phyloP scores from a whole-genome alignment of 2,113 vertebrate species.

The Grus americana region DNA sequence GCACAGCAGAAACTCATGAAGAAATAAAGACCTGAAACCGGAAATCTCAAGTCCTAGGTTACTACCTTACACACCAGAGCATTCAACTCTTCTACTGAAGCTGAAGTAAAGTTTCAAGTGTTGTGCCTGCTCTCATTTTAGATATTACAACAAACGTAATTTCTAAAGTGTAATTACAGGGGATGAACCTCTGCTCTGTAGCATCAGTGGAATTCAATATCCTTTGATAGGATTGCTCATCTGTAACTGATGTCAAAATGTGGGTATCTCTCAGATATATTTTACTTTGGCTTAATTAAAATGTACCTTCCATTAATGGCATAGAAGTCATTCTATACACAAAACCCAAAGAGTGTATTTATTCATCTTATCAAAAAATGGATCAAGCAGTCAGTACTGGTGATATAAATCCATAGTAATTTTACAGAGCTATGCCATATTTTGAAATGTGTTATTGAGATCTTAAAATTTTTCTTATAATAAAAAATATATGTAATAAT shows the following conservation, averaged over 20 bases:
- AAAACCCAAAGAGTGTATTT: neutral
- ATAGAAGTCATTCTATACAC: neutral
- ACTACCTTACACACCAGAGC: neutral
- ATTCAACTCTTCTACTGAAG: neutral
- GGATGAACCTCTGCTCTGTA: slow-evolving; percentile 18
- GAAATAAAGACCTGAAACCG: neutral
- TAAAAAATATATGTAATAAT: neutral
- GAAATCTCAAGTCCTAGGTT: neutral
- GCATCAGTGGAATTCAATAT: slow-evolving; percentile 26
- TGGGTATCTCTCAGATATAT: neutral
- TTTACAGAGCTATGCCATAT: neutral
- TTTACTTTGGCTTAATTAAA: slow-evolving; percentile 44
- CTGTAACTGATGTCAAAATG: slow-evolving; percentile 31
- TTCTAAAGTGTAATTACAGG: slow-evolving; percentile 32
- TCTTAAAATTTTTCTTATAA: neutral
- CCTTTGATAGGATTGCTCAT: slow-evolving; percentile 22
- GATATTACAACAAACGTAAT: slow-evolving; percentile 29
- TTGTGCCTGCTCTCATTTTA: neutral
- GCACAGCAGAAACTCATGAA: neutral
- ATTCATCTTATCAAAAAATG: neutral
- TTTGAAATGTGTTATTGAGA: neutral
- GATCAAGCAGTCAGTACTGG: neutral
- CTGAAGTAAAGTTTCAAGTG: neutral
- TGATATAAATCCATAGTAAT: neutral
- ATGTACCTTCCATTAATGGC: neutral